phyloP scores from a whole-genome alignment of 2,797 vertebrate species.

The Serranus cabrilla region DNA sequence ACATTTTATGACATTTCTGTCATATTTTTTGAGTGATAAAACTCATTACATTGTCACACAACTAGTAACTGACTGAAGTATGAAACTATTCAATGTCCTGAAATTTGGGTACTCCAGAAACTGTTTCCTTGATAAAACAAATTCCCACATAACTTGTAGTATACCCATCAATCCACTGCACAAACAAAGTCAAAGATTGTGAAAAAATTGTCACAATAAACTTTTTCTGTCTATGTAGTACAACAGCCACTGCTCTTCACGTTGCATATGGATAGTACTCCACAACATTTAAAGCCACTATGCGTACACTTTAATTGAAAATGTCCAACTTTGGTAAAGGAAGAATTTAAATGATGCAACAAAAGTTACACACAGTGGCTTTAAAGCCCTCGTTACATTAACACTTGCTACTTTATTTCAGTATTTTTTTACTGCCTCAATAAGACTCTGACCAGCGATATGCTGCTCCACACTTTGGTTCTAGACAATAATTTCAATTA shows the following conservation, averaged over 20 bases:
- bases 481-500: background rate
- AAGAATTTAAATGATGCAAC: background rate
- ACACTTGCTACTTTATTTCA: background rate
- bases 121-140: background rate
- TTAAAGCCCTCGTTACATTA: background rate
- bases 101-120: background rate
- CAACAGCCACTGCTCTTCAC: background rate
- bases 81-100: background rate
- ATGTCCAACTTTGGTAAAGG: background rate
- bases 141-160: background rate
- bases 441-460: background rate
- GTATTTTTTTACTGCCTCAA: background rate
- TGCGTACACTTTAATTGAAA: background rate
- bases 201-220: background rate
- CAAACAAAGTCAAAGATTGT: conserved; percentile 7
- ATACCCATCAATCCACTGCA: background rate
- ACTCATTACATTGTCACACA: background rate
- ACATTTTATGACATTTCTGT: conserved; percentile 11
- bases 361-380: background rate
- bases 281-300: conserved; percentile 14
- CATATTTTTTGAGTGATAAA: background rate
- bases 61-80: background rate
- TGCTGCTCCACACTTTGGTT: background rate
- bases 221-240: background rate
- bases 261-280: background rate